These are phyloP conservation scores for Phenganax subtilis DNA, from an alignment of 92 coral and sea anemone species.

Conservation along the genomic window DNA sequence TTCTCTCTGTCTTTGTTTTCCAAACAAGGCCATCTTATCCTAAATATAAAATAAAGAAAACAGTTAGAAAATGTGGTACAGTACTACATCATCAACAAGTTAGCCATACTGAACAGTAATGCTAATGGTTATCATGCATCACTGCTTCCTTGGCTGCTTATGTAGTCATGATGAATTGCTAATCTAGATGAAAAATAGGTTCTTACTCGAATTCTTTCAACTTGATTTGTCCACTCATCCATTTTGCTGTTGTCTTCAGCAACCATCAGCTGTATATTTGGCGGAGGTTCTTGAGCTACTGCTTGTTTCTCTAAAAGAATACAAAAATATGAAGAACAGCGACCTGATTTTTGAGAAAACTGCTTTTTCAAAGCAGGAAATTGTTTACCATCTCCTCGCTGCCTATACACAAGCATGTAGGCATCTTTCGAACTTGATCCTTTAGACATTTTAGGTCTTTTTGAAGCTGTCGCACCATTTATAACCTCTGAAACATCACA, in stretches of 20 bases:
- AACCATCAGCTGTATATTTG: constrained; percentile 69
- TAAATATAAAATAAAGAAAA: constrained; percentile 18
- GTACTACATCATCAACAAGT: background rate
- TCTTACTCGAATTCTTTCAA: constrained; percentile 70
- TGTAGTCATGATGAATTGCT: no score
- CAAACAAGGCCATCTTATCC: constrained; percentile 63
- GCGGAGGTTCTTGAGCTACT: constrained; percentile 51
- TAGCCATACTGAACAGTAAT: no score
- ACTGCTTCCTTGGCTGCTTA: no score
- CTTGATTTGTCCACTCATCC: constrained; percentile 74
- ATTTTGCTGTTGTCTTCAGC: constrained; percentile 82
- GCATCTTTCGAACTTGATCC: constrained; percentile 87
- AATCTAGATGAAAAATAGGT: no score
- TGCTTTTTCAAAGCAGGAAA: background rate
- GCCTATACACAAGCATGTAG: constrained; percentile 87
- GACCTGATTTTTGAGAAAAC: background rate
- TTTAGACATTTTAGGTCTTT: constrained; percentile 70
- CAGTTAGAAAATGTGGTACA: background rate
- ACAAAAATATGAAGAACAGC: background rate
- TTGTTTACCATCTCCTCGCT: constrained; percentile 53
- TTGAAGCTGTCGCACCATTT: constrained; percentile 59
- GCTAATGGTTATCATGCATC: background rate
- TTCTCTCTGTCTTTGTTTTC: constrained; percentile 66
- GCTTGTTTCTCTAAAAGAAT: constrained; percentile 40
- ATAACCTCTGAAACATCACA: constrained; percentile 50